Evolutionary conservation across 1,140 invertebrate genomes (phyloP).

Genomic region (Zaprionus ghesquierei): DNA sequence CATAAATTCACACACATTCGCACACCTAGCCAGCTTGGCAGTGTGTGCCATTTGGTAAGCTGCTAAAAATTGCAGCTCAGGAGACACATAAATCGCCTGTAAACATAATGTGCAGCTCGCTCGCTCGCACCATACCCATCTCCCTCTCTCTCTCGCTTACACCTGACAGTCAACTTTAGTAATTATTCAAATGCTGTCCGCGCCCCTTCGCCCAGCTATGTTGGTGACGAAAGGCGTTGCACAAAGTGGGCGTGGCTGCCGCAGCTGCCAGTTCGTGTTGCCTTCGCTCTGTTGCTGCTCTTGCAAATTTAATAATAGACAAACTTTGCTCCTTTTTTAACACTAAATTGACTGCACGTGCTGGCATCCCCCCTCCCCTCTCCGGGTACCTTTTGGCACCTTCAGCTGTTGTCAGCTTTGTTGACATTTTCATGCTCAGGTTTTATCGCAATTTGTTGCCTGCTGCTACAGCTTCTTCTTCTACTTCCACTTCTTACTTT

Average conservation of each 20-base stretch:
- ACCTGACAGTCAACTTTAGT: conserved; percentile 58
- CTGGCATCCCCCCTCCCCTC: neutral
- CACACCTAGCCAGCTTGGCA: conserved; percentile 4
- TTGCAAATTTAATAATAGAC: conserved; percentile 68
- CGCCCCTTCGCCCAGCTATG: neutral
- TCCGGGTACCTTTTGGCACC: neutral
- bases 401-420: conserved; percentile 29
- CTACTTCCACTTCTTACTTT: conserved; percentile 35
- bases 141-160: neutral
- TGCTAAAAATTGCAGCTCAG: conserved; percentile 40
- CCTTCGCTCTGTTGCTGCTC: conserved; percentile 23
- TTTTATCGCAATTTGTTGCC: conserved; percentile 36
- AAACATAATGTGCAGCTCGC: conserved; percentile 16
- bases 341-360: conserved; percentile 45
- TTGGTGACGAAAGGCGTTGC: conserved; percentile 57
- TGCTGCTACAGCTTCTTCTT: neutral
- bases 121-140: no score
- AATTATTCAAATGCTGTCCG: conserved; percentile 67
- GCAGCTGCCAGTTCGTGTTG: conserved; percentile 50
- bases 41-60: conserved; percentile 16
- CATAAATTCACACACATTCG: conserved; percentile 51
- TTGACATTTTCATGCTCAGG: conserved; percentile 42
- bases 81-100: conserved; percentile 64
- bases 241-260: conserved; percentile 25
- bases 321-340: conserved; percentile 48